Conservation (phyloP, 2,113 vertebrate species). For the Percopsis transmontana region DNA sequence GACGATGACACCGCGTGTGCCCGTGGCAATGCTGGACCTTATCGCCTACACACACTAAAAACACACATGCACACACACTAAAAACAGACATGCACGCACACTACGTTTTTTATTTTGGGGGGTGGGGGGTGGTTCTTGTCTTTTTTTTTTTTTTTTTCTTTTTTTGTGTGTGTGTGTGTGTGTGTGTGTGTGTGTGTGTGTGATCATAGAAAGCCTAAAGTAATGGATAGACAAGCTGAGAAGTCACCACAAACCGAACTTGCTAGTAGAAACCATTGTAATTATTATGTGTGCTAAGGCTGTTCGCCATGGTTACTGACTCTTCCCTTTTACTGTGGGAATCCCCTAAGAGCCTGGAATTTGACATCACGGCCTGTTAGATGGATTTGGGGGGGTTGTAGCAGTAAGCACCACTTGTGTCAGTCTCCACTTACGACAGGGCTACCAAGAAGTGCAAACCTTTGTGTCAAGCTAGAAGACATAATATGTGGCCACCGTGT, state of each 20-base stretch:
- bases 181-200: no score
- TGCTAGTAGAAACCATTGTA: constrained; percentile 29
- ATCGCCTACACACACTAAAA: constrained; percentile 42
- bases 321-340: constrained; percentile 35
- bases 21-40: constrained; percentile 66
- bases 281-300: constrained; percentile 22
- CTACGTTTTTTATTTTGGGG: constrained; percentile 34
- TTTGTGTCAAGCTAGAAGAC: constrained; percentile 63
- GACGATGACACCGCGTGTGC: constrained; percentile 54
- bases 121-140: constrained; percentile 2
- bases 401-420: constrained; percentile 42
- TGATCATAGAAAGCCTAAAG: constrained; percentile 46
- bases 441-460: constrained; percentile 50
- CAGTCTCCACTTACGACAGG: constrained; percentile 29
- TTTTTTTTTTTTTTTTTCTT: background rate
- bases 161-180: background rate
- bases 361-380: constrained; percentile 15
- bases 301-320: constrained; percentile 32
- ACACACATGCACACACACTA: constrained; percentile 26
- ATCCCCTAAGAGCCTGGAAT: constrained; percentile 30
- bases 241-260: constrained; percentile 28
- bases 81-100: constrained; percentile 22
- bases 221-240: constrained; percentile 27
- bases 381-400: constrained; percentile 38
- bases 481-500: constrained; percentile 59